Base-by-base conservation (phyloP, 2,888 invertebrate genomes). In the Aphrophora alni region DNA sequence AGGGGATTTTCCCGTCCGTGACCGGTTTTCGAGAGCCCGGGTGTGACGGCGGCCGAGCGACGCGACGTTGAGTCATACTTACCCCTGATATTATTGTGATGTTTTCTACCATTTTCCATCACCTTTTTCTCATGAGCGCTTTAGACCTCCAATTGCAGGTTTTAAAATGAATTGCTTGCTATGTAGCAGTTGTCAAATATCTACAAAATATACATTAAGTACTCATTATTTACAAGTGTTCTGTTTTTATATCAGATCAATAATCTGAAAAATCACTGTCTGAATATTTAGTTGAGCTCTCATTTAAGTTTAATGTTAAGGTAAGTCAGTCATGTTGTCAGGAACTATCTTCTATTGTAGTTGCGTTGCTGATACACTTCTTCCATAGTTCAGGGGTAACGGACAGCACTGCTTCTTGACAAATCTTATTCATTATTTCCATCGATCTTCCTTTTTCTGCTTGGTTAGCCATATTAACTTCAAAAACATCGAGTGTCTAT, bases 71-170 rank as follows among this genome's bases (percentile, higher is more conserved):
- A n/a, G n/a, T n/a, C n/a, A n/a, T n/a, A n/a, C n/a, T n/a, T n/a
- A n/a, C n/a, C n/a, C n/a, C n/a, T n/a, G n/a, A n/a, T n/a, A n/a
- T n/a, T n/a, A n/a, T n/a, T n/a, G n/a, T n/a, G n/a, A n/a, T n/a
- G n/a, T n/a, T n/a, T n/a, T n/a, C n/a, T n/a, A n/a, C n/a, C n/a
- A 76, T 76, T 76, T 76, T 68, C 59, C 76, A 76, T 76, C 76
- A 59, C 76, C 59, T 76, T 76, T 76, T 76, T n/a, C 51, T 51
- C 76, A 76, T 59, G 76, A 76, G 59, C 59, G 38, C 24, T 75
- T 38, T 75, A 59, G 75, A 75, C 76, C 59, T 59, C 51, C 76
- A 75, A 59, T 59, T 38, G 44, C 75, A 44, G 76, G 76, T 59
- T 75, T 75, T 12, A 7, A 38, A 75, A 75, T 38, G 73, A 12